A percentile compares a stretch with the other conserved stretches of the same genome.
Evolutionary conservation across 2,113 vertebrate genomes (phyloP).

Genomic region (Orthochromis indermauri): DNA sequence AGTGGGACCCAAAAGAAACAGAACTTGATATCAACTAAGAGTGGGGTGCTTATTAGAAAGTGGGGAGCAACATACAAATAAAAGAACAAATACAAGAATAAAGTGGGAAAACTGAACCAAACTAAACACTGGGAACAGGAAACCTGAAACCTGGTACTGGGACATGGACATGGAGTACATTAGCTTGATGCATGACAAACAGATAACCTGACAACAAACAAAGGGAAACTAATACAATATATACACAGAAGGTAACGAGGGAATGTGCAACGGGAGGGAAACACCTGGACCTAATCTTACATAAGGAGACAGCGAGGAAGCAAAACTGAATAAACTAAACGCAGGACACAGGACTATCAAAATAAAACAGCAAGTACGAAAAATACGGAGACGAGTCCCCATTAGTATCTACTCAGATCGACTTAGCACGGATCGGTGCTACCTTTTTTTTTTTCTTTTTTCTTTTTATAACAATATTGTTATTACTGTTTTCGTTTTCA

Average conservation of each 20-base stretch:
- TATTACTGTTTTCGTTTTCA: neutral
- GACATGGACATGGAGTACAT: neutral
- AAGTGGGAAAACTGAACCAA: neutral
- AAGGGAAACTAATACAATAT: neutral
- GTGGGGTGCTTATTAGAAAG: neutral
- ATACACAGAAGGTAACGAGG: neutral
- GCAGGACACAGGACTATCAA: neutral
- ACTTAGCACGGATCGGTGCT: neutral
- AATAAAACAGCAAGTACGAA: neutral
- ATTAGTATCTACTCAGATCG: rapidly evolving
- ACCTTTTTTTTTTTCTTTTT: neutral
- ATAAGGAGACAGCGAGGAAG: neutral
- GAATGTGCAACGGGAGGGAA: neutral
- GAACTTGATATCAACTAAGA: neutral
- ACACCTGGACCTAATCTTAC: neutral
- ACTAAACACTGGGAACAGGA: neutral
- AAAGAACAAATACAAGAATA: neutral
- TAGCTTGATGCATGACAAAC: neutral
- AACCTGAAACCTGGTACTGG: neutral
- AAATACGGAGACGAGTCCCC: neutral
- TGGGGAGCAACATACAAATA: neutral
- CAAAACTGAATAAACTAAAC: neutral
- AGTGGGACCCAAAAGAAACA: neutral
- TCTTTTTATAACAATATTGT: neutral
- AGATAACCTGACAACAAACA: neutral